phyloP scores from a whole-genome alignment of 2,888 invertebrate species.

The Hypomecis punctinalis region DNA sequence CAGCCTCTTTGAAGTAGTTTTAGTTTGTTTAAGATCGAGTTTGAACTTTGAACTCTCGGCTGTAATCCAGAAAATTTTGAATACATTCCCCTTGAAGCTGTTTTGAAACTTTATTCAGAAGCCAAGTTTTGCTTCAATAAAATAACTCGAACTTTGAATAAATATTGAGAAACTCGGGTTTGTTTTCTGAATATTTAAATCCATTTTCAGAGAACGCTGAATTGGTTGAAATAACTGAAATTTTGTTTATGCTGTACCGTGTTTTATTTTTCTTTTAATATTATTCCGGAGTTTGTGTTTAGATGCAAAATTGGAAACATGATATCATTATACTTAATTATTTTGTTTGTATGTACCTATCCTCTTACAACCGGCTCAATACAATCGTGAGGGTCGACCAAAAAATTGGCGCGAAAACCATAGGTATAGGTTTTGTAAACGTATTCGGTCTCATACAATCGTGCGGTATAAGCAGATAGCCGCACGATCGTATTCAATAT shows the following conservation, averaged over 20 bases:
- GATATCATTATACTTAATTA: no score
- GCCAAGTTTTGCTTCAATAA: constrained; percentile 32
- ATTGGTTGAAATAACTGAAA: constrained; percentile 13
- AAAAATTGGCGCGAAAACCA: no score
- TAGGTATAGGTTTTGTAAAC: no score
- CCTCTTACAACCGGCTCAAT: no score
- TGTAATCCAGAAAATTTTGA: constrained; percentile 32
- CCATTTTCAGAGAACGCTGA: constrained; percentile 5
- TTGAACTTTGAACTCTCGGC: constrained; percentile 20
- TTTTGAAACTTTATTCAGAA: constrained; percentile 37
- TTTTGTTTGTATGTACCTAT: no score
- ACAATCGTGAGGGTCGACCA: no score
- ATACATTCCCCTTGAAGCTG: constrained; percentile 28
- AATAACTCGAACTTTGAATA: constrained; percentile 38
- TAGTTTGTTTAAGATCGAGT: constrained; percentile 29
- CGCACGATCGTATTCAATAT: no score
- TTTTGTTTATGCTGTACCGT: background rate
- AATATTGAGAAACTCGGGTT: constrained; percentile 33
- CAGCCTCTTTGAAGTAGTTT: constrained; percentile 19
- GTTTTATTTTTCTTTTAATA: background rate
- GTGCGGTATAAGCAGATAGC: no score
- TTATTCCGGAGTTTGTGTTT: background rate
- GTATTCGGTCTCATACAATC: no score
- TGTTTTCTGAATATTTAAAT: constrained; percentile 32
- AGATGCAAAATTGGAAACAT: no score